These are phyloP conservation scores for Vidua chalybeata DNA, from an alignment of 2,113 vertebrate genomes.

Conservation along the genomic window DNA sequence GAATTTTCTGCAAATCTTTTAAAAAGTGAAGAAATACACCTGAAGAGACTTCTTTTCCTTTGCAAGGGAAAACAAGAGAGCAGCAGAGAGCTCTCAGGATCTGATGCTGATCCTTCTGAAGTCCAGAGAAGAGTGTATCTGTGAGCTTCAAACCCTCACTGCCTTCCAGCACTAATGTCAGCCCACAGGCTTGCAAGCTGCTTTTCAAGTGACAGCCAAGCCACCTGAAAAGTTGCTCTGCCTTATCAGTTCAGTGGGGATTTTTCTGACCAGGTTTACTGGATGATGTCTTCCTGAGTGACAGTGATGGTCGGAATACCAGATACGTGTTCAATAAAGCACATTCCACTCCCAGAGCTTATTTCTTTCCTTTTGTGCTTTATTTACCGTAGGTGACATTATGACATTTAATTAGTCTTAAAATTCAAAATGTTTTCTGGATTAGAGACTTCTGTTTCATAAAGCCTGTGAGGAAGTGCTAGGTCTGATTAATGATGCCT, in stretches of 20 bases:
- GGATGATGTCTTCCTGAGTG: conserved; percentile 31
- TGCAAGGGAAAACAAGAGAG: neutral
- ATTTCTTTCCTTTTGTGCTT: conserved; percentile 28
- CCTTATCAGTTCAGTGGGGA: conserved; percentile 12
- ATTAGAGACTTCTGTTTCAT: conserved; percentile 51
- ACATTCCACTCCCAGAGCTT: neutral
- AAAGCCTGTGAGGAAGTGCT: neutral
- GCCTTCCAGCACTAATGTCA: conserved; percentile 5
- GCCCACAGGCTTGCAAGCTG: conserved; percentile 1
- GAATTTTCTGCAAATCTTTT: neutral
- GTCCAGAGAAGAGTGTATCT: neutral
- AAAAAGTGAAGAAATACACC: neutral
- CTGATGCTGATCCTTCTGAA: neutral
- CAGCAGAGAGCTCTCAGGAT: neutral
- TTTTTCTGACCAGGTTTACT: conserved; percentile 34
- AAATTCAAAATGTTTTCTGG: conserved; percentile 50
- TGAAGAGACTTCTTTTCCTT: neutral
- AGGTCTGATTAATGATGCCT: neutral
- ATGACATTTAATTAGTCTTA: conserved; percentile 50
- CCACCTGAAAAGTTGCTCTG: neutral
- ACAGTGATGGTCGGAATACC: neutral
- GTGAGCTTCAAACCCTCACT: neutral
- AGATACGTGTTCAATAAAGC: neutral
- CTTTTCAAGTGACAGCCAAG: neutral
- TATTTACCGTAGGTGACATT: conserved; percentile 46